A percentile compares a stretch with the other conserved stretches of the same genome.
phyloP scores from a whole-genome alignment of 2,797 vertebrate genomes.

The Salarias fasciatus region DNA sequence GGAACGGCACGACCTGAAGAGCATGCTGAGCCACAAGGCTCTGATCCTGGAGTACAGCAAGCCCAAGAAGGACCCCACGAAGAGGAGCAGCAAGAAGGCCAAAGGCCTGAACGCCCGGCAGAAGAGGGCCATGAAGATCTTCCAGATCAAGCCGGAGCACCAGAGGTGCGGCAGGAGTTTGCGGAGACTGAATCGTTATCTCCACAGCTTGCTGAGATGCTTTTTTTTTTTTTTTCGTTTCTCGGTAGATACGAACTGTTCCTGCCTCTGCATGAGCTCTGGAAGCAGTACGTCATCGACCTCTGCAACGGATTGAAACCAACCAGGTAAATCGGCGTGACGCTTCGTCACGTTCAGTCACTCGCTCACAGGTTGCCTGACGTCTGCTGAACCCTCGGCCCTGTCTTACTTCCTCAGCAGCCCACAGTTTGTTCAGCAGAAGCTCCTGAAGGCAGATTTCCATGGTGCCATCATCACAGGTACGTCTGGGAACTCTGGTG shows the following conservation, averaged over 20 bases:
- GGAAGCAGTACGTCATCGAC: conserved; percentile 91
- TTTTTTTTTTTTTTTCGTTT: not conserved
- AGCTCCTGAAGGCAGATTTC: conserved; percentile 94
- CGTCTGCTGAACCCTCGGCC: not conserved
- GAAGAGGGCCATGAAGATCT: conserved; percentile 86
- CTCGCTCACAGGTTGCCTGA: not conserved
- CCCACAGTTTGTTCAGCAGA: conserved; percentile 88
- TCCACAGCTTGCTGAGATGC: too few species aligned
- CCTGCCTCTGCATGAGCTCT: conserved; percentile 91
- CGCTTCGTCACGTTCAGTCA: not conserved
- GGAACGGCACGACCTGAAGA: conserved; percentile 29
- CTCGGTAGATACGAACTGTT: conserved; percentile 91
- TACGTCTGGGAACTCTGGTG: too few species aligned
- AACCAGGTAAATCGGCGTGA: conserved; percentile 71
- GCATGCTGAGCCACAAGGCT: conserved; percentile 81
- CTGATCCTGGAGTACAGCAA: conserved; percentile 82
- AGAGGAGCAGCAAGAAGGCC: conserved; percentile 73
- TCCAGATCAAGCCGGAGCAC: conserved; percentile 89
- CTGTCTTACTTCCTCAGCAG: conserved; percentile 73
- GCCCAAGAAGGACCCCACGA: conserved; percentile 59
- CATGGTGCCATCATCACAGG: conserved; percentile 92
- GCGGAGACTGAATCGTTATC: not conserved
- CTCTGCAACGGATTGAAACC: conserved; percentile 88
- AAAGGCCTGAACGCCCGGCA: conserved; percentile 89
- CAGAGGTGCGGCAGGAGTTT: conserved; percentile 79